These are phyloP conservation scores for Phaedon cochleariae DNA, from an alignment of 2,888 invertebrate genomes.

Conservation along the genomic window DNA sequence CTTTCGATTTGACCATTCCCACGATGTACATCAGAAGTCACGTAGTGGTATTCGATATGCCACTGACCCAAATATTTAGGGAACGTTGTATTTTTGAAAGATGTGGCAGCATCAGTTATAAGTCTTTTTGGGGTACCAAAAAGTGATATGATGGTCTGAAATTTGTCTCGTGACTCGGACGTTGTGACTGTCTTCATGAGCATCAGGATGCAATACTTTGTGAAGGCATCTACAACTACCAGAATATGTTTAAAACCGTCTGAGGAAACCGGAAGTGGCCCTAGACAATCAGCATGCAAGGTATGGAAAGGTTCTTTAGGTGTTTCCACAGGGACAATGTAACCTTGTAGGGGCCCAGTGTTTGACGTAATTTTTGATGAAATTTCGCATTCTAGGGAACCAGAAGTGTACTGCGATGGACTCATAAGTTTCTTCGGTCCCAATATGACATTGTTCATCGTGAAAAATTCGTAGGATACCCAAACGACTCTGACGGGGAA, in stretches of 20 bases:
- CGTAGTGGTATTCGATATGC: slow-evolving; percentile 32
- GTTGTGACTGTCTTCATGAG: too few relatives aligned
- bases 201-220: too few relatives aligned
- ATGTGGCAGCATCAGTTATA: slow-evolving; percentile 33
- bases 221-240: too few relatives aligned
- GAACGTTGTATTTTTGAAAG: slow-evolving; percentile 36
- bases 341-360: too few relatives aligned
- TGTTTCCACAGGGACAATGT: not conserved
- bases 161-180: slow-evolving; percentile 25
- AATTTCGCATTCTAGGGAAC: slow-evolving; percentile 45
- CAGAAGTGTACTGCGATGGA: slow-evolving; percentile 44
- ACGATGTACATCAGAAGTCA: slow-evolving; percentile 34
- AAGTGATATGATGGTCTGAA: slow-evolving; percentile 25
- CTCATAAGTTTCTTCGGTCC: slow-evolving; percentile 40
- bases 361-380: slow-evolving; percentile 42
- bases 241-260: too few relatives aligned
- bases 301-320: slow-evolving; percentile 18
- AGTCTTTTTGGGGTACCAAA: slow-evolving; percentile 43
- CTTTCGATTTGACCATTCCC: slow-evolving; percentile 41
- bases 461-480: slow-evolving; percentile 44
- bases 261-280: too few relatives aligned
- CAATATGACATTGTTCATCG: slow-evolving; percentile 44
- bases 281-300: slow-evolving; percentile 31
- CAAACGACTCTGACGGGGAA: slow-evolving; percentile 39
- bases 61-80: slow-evolving; percentile 31